Base-by-base conservation (phyloP, 2,888 invertebrate genomes). In the Galeruca laticollis region DNA sequence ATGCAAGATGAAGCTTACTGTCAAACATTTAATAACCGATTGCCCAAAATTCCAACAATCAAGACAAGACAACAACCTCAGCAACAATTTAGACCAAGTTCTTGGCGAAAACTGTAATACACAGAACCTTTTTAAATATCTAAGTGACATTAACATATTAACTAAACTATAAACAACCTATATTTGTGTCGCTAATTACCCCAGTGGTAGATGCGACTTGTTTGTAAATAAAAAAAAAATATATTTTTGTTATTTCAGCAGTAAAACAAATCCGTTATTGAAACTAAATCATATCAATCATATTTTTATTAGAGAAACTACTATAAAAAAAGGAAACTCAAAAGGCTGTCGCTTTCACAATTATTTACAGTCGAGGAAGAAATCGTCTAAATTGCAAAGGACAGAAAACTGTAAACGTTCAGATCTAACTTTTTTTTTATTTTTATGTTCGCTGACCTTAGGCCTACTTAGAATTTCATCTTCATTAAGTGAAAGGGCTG, bases 381-480 rank as follows among this genome's bases (percentile, higher is more conserved):
- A 52, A 52, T n/a, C 21, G 26, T 26, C 26, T 13, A n/a, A 13
- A 26, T 26, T n/a, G 26, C 26, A 13, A 52, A 11, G 43, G 8
- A 51, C 18, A n/a, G 21, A 51, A 18, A 11, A 20, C 13, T 26
- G 11, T 63, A 26, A 54, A 40, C 13, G 62, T 62, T 20, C 31
- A 11, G 49, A 37, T 18, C 62, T 51, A 62, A 62, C 49, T 37
- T 63, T 63, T 63, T 63, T 54, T 56, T 40, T 54, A 52, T 63
- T 35, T 40, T 40, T 54, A 49, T 43, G 52, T 63, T 63, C 10
- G 37, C 31, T 63, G 63, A 52, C 63, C 63, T 37, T 56, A 31
- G 26, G 52, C 9, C 62, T 62, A 52, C 52, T 62, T 62, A 62
- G 54, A 54, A 63, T 63, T 63, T 63, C 37, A 54, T 63, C 52